Evolutionary conservation across 2,888 invertebrate genomes (phyloP).

Genomic region (Graphium colonna): DNA sequence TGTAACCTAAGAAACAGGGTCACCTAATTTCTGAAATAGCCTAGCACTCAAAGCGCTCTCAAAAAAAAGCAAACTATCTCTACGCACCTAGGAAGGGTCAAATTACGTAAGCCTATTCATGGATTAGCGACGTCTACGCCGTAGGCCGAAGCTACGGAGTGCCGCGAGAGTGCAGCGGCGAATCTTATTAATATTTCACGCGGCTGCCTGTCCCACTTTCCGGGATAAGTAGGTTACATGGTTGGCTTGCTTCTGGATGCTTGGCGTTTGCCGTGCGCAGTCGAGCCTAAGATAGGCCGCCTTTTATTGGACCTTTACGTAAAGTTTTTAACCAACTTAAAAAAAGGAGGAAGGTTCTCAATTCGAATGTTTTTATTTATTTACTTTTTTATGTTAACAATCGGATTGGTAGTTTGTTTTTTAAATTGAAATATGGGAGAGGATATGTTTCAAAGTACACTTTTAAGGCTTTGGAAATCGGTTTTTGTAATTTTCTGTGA

Average conservation of each 20-base stretch:
- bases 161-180: constrained; percentile 25
- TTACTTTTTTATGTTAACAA: too few relatives aligned
- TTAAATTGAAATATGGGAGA: too few relatives aligned
- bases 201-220: constrained; percentile 36
- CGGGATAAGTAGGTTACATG: constrained; percentile 43
- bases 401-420: too few relatives aligned
- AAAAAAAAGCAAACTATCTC: not conserved
- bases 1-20: too few relatives aligned
- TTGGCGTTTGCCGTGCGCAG: constrained; percentile 22
- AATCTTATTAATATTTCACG: constrained; percentile 43
- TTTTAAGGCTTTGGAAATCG: too few relatives aligned
- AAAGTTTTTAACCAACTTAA: too few relatives aligned
- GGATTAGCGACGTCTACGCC: constrained; percentile 8
- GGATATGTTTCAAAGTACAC: too few relatives aligned
- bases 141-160: constrained; percentile 9
- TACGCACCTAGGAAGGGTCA: not conserved
- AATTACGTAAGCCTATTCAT: constrained; percentile 8
- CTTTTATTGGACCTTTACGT: constrained; percentile 14
- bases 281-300: not conserved
- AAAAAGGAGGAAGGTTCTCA: too few relatives aligned
- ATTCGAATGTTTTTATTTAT: too few relatives aligned
- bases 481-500: too few relatives aligned
- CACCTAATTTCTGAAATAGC: too few relatives aligned
- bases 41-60: not conserved
- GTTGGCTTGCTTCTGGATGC: constrained; percentile 20